Evolutionary conservation across 2,797 vertebrate genomes (phyloP).

Genomic region (Megalops cyprinoides): DNA sequence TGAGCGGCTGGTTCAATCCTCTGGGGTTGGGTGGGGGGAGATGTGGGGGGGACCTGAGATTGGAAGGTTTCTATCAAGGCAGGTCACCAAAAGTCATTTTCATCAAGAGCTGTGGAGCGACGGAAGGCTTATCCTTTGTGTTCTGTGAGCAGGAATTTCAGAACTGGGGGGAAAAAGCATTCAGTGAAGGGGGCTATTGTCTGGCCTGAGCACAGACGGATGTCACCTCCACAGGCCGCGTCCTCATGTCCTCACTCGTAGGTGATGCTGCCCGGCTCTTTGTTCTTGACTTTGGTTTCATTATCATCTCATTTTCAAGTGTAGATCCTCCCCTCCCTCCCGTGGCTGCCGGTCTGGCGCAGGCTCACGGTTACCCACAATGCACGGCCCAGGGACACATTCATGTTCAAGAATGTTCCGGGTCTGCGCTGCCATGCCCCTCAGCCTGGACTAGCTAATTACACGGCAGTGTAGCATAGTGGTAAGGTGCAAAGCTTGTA

Average conservation of each 20-base stretch:
- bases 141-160: constrained; percentile 6
- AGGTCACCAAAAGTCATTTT: constrained; percentile 35
- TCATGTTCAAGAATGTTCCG: background rate
- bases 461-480: no score
- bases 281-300: background rate
- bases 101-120: constrained; percentile 24
- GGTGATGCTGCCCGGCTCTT: no score
- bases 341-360: background rate
- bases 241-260: no score
- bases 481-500: no score
- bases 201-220: constrained; percentile 23
- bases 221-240: no score
- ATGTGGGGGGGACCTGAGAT: constrained; percentile 30
- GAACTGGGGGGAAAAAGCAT: background rate
- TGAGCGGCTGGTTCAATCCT: constrained; percentile 29
- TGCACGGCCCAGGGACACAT: background rate
- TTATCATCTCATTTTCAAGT: constrained; percentile 13
- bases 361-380: background rate
- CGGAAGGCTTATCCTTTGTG: background rate
- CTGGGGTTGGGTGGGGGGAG: constrained; percentile 12
- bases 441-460: background rate
- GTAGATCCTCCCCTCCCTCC: background rate
- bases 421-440: background rate
- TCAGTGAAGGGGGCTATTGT: constrained; percentile 27
- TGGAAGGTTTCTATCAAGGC: background rate